A percentile compares a stretch with the other conserved stretches of the same genome.
Evolutionary conservation across 2,113 vertebrate species (phyloP).

Genomic region (Echinops telfairi): DNA sequence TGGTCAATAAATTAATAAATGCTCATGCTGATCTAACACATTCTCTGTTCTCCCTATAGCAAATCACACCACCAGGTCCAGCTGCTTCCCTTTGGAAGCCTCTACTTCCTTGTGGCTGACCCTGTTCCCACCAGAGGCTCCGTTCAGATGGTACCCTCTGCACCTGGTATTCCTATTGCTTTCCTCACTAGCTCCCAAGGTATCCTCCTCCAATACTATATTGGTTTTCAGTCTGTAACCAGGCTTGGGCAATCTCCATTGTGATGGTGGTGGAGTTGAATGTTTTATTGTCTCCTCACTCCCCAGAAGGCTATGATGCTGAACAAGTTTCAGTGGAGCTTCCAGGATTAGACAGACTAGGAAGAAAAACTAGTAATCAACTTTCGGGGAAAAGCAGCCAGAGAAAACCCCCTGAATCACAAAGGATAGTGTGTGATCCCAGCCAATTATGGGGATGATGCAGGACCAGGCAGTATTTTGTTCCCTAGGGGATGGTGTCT

Average conservation of each 20-base stretch:
- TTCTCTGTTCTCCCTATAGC: neutral
- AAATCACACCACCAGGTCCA: neutral
- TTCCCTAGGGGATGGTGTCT: neutral
- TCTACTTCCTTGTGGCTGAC: neutral
- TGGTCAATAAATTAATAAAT: neutral
- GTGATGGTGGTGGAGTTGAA: neutral
- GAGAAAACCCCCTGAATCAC: neutral
- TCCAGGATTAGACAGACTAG: neutral
- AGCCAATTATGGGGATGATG: neutral
- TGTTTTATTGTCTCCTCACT: neutral
- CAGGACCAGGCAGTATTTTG: neutral
- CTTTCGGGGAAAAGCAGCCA: neutral
- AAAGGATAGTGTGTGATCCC: neutral
- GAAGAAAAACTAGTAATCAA: neutral
- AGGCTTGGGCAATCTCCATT: neutral
- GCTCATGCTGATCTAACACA: neutral
- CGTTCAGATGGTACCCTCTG: neutral
- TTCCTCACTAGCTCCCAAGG: neutral
- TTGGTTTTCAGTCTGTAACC: neutral
- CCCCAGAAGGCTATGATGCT: neutral
- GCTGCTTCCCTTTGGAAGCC: neutral
- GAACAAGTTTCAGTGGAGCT: neutral
- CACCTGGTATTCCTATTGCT: neutral
- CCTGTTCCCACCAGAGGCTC: neutral
- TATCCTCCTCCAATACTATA: neutral